A percentile compares a stretch with the other conserved stretches of the same genome.
These are phyloP conservation scores for Cataglyphis cursor DNA, from an alignment of 2,888 invertebrate species.

Conservation along the genomic window DNA sequence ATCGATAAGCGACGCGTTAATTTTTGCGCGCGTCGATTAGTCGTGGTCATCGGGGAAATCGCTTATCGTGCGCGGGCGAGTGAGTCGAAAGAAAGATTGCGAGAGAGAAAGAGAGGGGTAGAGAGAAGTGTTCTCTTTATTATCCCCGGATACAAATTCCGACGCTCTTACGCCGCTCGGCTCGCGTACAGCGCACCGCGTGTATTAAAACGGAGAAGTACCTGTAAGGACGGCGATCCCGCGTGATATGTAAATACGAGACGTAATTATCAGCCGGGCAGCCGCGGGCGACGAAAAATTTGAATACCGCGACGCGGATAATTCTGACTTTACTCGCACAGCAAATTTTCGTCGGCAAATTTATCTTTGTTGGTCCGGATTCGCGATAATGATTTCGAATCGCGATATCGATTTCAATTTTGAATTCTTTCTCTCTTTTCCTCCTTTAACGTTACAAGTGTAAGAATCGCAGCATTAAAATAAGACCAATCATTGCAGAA, in stretches of 20 bases:
- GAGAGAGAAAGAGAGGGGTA: neutral
- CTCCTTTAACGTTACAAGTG: neutral
- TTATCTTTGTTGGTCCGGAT: constrained; percentile 27
- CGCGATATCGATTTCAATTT: constrained; percentile 42
- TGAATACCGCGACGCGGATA: constrained; percentile 49
- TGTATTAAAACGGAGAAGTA: constrained; percentile 46
- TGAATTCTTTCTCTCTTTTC: neutral
- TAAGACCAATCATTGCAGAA: constrained; percentile 20
- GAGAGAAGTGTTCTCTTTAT: constrained; percentile 46
- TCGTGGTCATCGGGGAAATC: constrained; percentile 31
- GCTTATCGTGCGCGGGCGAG: constrained; percentile 28
- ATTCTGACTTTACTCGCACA: constrained; percentile 33
- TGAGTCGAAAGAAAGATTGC: neutral
- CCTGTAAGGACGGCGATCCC: constrained; percentile 45
- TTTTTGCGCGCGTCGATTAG: constrained; percentile 47
- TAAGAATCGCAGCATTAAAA: neutral
- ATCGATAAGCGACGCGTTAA: constrained; percentile 54
- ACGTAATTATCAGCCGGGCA: constrained; percentile 51
- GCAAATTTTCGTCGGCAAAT: constrained; percentile 21
- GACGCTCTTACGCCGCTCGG: constrained; percentile 17
- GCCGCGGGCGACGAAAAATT: constrained; percentile 50
- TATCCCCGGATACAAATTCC: constrained; percentile 53
- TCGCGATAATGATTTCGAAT: constrained; percentile 10
- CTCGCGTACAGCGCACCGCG: constrained; percentile 8
- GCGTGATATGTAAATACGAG: constrained; percentile 55